phyloP scores from a whole-genome alignment of 2,113 vertebrate genomes.

The Psittacara wagleri region DNA sequence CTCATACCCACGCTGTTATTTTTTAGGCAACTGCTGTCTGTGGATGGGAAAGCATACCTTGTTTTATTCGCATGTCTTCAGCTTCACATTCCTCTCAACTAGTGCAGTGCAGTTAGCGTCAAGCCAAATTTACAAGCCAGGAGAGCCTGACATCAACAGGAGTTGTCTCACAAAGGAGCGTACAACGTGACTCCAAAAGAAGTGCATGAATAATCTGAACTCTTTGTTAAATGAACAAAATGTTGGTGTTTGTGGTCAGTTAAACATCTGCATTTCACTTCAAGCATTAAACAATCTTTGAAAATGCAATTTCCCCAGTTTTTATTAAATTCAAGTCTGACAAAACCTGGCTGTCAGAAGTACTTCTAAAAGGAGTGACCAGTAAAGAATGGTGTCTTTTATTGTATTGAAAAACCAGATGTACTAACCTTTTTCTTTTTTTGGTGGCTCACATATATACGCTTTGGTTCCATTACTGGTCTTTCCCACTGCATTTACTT shows the following conservation, averaged over 20 bases:
- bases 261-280: constrained; percentile 6
- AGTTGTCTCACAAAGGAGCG: not conserved
- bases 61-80: not conserved
- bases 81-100: not conserved
- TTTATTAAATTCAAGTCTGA: constrained; percentile 5
- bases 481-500: not conserved
- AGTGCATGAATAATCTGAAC: not conserved
- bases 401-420: not conserved
- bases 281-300: not conserved
- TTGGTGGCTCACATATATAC: not conserved
- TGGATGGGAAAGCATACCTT: not conserved
- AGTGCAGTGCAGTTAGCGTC: not conserved
- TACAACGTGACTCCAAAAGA: not conserved
- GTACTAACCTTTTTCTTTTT: not conserved
- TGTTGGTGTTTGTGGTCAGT: not conserved
- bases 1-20: not conserved
- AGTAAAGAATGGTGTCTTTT: not conserved
- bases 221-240: constrained; percentile 24
- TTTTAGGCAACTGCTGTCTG: not conserved
- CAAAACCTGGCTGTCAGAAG: not conserved
- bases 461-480: not conserved
- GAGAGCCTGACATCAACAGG: not conserved
- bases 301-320: not conserved
- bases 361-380: not conserved
- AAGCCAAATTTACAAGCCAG: not conserved